These are phyloP conservation scores for Anolis carolinensis DNA, from an alignment of 2,113 vertebrate species.

Conservation along the genomic window DNA sequence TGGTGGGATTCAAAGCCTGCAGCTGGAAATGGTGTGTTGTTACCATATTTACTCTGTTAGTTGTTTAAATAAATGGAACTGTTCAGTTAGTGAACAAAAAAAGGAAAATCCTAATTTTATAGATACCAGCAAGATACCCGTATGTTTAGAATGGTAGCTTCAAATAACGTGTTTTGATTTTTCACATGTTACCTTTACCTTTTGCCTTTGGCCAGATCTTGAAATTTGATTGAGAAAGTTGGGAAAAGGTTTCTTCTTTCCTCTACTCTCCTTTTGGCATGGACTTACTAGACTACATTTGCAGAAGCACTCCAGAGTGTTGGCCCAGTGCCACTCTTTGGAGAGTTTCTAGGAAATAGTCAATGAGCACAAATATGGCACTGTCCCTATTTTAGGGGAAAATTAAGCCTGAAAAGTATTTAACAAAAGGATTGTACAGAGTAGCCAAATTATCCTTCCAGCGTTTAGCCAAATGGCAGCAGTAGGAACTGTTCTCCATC, in stretches of 20 bases:
- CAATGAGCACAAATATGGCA: too few relatives aligned
- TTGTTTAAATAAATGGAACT: not conserved
- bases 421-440: not conserved
- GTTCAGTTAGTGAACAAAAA: not conserved
- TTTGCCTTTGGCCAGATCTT: not conserved
- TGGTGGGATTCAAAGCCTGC: not conserved
- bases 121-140: not conserved
- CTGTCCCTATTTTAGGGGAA: too few relatives aligned
- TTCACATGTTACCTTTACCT: too few relatives aligned
- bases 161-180: not conserved
- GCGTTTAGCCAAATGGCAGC: not conserved
- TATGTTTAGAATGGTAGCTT: not conserved
- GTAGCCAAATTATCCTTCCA: not conserved
- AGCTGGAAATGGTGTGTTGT: too few relatives aligned
- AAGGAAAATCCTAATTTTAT: not conserved
- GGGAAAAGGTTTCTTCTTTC: not conserved
- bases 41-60: too few relatives aligned
- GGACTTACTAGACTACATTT: not conserved
- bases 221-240: not conserved
- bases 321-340: too few relatives aligned
- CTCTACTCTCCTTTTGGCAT: not conserved
- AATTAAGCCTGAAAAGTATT: fast-evolving
- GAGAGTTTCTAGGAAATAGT: too few relatives aligned
- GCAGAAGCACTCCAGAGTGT: too few relatives aligned
- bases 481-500: not conserved